These are phyloP conservation scores for Marronus borbonicus DNA, from an alignment of 2,888 invertebrate species.

Conservation along the genomic window DNA sequence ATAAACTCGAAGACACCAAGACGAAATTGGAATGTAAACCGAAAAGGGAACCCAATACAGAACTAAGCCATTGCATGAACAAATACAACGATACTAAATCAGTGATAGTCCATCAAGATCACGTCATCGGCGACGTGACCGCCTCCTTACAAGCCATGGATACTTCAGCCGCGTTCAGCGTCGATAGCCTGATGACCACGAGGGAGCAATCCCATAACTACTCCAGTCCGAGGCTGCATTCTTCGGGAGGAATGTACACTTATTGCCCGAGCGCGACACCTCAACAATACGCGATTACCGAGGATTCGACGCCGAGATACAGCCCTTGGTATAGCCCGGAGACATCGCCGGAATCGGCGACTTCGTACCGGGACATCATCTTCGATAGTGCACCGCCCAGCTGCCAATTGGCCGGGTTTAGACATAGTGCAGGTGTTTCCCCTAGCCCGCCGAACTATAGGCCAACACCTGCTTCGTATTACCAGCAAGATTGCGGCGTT, in stretches of 20 bases:
- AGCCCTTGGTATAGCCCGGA: slow-evolving; percentile 75
- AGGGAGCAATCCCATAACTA: slow-evolving; percentile 67
- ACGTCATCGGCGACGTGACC: slow-evolving; percentile 66
- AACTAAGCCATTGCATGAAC: slow-evolving; percentile 70
- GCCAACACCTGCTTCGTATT: slow-evolving; percentile 73
- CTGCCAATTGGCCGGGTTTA: slow-evolving; percentile 69
- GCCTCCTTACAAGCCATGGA: slow-evolving; percentile 69
- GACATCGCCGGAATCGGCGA: slow-evolving; percentile 68
- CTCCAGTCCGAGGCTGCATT: slow-evolving; percentile 67
- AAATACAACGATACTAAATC: slow-evolving; percentile 66
- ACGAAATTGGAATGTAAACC: slow-evolving; percentile 76
- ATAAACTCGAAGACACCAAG: slow-evolving; percentile 73
- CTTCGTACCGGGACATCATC: slow-evolving; percentile 67
- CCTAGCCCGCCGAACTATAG: slow-evolving; percentile 72
- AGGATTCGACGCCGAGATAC: slow-evolving; percentile 67
- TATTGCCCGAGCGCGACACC: slow-evolving; percentile 71
- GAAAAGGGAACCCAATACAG: slow-evolving; percentile 79
- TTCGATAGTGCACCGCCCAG: slow-evolving; percentile 69
- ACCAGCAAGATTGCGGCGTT: slow-evolving; percentile 76
- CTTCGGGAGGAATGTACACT: slow-evolving; percentile 74
- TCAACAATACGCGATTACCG: slow-evolving; percentile 66
- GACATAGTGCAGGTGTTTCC: slow-evolving; percentile 71
- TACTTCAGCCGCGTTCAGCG: slow-evolving; percentile 73
- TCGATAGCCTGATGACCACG: slow-evolving; percentile 76
- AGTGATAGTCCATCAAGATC: slow-evolving; percentile 69